phyloP scores from a whole-genome alignment of 64 coral and sea anemone genomes.

The Acropora yongei region DNA sequence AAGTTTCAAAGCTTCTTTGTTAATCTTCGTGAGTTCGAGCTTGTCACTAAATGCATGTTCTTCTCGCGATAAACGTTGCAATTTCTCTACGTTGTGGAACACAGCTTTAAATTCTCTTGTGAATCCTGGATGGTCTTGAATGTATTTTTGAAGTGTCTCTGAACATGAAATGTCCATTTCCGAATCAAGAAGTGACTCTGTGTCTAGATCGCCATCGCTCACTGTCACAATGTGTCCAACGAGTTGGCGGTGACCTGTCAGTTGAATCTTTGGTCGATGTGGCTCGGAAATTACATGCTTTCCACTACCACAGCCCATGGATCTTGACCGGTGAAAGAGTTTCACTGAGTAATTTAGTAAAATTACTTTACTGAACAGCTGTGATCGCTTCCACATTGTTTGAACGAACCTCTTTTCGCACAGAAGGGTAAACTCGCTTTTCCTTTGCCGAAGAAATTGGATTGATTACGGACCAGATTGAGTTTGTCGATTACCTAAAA shows the following conservation, averaged over 20 bases:
- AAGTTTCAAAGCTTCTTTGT: constrained; percentile 27
- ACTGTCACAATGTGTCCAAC: not conserved
- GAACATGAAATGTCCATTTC: constrained; percentile 3
- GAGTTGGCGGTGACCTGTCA: constrained; percentile 1
- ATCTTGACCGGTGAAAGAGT: not conserved
- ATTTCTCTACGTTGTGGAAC: constrained; percentile 1
- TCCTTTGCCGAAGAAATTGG: not conserved
- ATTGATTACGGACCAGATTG: not conserved
- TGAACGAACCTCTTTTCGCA: not conserved
- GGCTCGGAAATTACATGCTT: not conserved
- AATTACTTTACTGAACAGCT: not conserved
- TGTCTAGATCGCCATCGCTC: not conserved
- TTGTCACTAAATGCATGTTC: constrained; percentile 10
- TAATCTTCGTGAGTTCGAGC: not conserved
- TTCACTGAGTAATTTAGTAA: not conserved
- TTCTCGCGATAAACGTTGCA: not conserved
- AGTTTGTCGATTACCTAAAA: not conserved
- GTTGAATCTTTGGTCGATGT: not conserved
- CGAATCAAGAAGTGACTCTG: not conserved
- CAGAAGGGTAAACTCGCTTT: not conserved
- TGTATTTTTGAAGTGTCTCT: constrained; percentile 21
- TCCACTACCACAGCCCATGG: not conserved
- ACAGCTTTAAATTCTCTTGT: not conserved
- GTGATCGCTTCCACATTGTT: not conserved
- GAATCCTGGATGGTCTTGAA: not conserved